Percentiles rank a stretch among this genome's conserved stretches.
Conservation (phyloP, 2,113 vertebrate genomes). For the Psophia crepitans region DNA sequence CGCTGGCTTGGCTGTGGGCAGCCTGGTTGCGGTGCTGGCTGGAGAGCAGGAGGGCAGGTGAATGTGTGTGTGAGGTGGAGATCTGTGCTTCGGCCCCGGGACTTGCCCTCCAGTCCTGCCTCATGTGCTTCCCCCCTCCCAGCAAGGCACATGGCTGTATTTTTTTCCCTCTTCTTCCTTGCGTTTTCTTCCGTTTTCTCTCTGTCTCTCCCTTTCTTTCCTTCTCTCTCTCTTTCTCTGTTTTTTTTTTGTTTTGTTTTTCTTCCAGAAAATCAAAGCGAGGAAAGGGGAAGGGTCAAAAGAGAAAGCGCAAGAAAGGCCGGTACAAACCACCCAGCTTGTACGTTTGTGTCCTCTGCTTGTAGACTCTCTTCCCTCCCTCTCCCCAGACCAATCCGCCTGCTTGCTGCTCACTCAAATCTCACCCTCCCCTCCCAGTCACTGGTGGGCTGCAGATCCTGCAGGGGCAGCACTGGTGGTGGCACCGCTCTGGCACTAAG, state of each 20-base stretch:
- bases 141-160: slow-evolving; percentile 62
- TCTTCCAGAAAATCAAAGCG: slow-evolving; percentile 95
- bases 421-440: not conserved
- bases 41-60: not conserved
- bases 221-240: slow-evolving; percentile 64
- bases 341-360: slow-evolving; percentile 90
- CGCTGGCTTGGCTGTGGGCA: not conserved
- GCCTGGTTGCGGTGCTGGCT: not conserved
- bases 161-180: slow-evolving; percentile 48
- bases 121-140: slow-evolving; percentile 24
- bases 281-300: slow-evolving; percentile 95
- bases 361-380: slow-evolving; percentile 59
- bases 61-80: not conserved
- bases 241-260: slow-evolving; percentile 72
- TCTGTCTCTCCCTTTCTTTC: not conserved
- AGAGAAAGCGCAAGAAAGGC: slow-evolving; percentile 98
- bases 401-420: slow-evolving; percentile 33
- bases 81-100: not conserved
- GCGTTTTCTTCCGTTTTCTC: slow-evolving; percentile 36
- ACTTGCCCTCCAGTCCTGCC: not conserved
- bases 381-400: slow-evolving; percentile 30
- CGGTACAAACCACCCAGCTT: slow-evolving; percentile 88
- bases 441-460: slow-evolving; percentile 17
- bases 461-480: slow-evolving; percentile 51
- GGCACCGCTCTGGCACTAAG: slow-evolving; percentile 13